Percentiles rank a stretch among this genome's conserved stretches.
Evolutionary conservation across 35 echinoderm and acorn worm species (phyloP).

Genomic region (Chiridota heheva): DNA sequence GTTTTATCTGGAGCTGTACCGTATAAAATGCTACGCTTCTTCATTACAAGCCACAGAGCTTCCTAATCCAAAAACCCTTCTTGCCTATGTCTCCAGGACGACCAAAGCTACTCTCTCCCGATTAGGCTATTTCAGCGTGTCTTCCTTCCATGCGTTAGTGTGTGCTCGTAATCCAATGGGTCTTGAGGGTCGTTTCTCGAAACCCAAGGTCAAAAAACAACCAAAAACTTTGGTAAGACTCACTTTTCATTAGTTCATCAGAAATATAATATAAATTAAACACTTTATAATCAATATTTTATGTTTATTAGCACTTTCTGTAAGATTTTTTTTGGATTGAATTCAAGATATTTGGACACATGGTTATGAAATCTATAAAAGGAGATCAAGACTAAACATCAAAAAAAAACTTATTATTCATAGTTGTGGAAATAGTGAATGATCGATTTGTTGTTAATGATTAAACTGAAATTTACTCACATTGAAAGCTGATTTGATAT

Average conservation of each 20-base stretch:
- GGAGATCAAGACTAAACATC: no score
- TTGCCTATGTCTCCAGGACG: conserved; percentile 81
- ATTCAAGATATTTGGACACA: not conserved
- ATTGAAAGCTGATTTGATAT: no score
- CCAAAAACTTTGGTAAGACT: conserved; percentile 67
- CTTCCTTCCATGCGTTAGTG: conserved; percentile 93
- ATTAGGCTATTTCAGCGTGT: conserved; percentile 94
- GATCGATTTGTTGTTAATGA: no score
- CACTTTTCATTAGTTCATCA: not conserved
- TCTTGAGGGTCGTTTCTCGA: conserved; percentile 83
- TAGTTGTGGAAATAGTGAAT: no score
- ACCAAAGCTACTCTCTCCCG: conserved; percentile 79
- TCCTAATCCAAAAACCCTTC: conserved; percentile 93
- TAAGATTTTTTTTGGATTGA: not conserved
- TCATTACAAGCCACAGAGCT: conserved; percentile 97
- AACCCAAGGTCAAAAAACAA: conserved; percentile 87
- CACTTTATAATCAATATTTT: not conserved
- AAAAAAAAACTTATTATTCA: no score
- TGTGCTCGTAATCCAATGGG: conserved; percentile 84
- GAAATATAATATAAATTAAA: not conserved
- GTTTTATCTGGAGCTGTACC: conserved; percentile 91
- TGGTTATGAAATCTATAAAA: no score
- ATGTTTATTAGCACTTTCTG: not conserved
- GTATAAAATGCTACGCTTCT: conserved; percentile 82
- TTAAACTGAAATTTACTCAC: no score